Base-by-base conservation (phyloP, 2,113 vertebrate genomes). In the Oostethus manadensis region DNA sequence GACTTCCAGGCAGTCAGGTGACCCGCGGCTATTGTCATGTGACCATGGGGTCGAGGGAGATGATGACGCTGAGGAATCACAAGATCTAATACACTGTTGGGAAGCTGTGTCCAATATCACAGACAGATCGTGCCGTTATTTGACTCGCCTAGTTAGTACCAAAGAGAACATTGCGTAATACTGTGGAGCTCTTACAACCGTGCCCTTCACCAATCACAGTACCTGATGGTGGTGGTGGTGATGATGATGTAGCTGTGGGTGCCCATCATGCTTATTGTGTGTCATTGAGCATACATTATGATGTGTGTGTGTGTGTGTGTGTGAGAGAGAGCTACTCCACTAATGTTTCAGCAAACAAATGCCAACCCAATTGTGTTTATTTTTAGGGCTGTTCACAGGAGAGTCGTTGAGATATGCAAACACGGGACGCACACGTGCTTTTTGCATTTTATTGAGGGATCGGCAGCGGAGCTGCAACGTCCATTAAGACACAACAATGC, bases 1-100 rank as follows among this genome's bases (percentile, higher is more conserved):
- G 29, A 49, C 65, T 85, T 82, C 77, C 81, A 73, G 73, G 68
- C 65, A 82, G 76, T 85, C 83, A 87, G 56, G 61, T 86, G 84
- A 76, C 76, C 22, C 8, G n/a, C 22, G 1, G 23, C 55, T 48
- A 6, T 51, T 10, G 76, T 86, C 83, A 87, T 56, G 55, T 78
- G 79, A 79, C 46, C 61, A 47, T 15, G 0, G 13, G 13, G 58
- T 80, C 78, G 83, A 43, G 16, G 20, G 21, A 55, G 46, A 43
- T 38, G 35, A 46, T 21, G 11, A 59, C 40, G 46, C 47, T 22
- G 48, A 48, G 21, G 46, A 21, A 48, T 20, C 46, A 48, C 46
- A 48, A 48, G 46, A 48, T 50, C 22, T 29, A 15, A 51, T 51
- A 17, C 6, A 15, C 8, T 51, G 23, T 16, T 17, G 15, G 50